phyloP scores from a whole-genome alignment of 2,797 vertebrate genomes.

The Enteromius trimaculatus region DNA sequence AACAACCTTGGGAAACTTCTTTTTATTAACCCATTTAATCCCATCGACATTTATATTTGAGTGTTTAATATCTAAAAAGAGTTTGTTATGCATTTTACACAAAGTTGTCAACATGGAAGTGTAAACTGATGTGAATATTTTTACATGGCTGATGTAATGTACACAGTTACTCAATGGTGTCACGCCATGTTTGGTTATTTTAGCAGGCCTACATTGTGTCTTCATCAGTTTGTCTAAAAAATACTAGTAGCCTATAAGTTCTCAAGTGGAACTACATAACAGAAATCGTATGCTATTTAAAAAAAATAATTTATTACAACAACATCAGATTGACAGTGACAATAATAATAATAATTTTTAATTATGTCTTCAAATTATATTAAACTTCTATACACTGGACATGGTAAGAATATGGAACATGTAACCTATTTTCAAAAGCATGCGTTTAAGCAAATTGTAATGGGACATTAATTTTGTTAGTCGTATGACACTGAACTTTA shows the following conservation, averaged over 20 bases:
- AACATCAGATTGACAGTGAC: neutral
- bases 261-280: neutral
- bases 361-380: neutral
- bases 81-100: neutral
- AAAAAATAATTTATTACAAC: neutral
- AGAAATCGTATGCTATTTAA: neutral
- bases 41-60: neutral
- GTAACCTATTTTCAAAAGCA: constrained; percentile 1
- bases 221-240: neutral
- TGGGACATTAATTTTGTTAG: neutral
- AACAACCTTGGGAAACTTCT: constrained; percentile 48
- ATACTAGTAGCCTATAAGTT: neutral
- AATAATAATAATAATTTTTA: neutral
- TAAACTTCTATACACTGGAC: neutral
- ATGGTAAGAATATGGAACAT: neutral
- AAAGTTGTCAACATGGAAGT: neutral
- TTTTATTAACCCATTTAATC: constrained; percentile 35
- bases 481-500: neutral
- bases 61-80: neutral
- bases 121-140: neutral
- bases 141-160: neutral
- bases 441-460: neutral
- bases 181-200: neutral
- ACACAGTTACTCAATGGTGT: neutral
- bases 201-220: neutral